Percentiles rank a stretch among this genome's conserved stretches.
Evolutionary conservation across 2,113 vertebrate genomes (phyloP).

Genomic region (Greenwoodochromis staneri): DNA sequence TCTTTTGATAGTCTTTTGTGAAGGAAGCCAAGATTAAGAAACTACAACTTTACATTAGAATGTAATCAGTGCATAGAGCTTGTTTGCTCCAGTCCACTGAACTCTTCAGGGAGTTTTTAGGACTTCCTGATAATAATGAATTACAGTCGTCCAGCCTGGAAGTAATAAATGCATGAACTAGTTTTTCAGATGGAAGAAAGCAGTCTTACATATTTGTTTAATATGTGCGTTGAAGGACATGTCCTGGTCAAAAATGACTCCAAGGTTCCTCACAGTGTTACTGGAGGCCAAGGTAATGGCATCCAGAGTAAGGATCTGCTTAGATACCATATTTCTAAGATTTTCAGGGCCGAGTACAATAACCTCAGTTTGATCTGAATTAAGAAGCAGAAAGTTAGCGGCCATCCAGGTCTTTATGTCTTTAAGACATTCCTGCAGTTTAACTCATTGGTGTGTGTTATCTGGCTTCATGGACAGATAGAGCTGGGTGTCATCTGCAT

Average conservation of each 20-base stretch:
- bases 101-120: neutral
- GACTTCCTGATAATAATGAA: neutral
- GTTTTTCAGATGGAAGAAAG: neutral
- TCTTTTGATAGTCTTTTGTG: neutral
- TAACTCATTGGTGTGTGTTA: no score
- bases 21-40: neutral
- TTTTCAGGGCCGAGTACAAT: neutral
- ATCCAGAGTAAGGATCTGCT: rapidly evolving
- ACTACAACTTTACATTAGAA: neutral
- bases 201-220: neutral
- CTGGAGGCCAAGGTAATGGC: neutral
- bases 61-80: neutral
- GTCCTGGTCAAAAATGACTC: neutral
- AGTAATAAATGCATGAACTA: neutral
- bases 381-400: neutral
- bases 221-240: neutral
- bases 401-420: no score
- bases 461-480: no score
- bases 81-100: neutral
- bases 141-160: neutral
- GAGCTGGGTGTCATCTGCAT: no score
- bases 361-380: rapidly evolving
- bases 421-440: no score
- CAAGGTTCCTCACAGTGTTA: neutral
- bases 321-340: neutral